phyloP scores from a whole-genome alignment of 1,140 invertebrate genomes.

The Drosophila pallidifrons region DNA sequence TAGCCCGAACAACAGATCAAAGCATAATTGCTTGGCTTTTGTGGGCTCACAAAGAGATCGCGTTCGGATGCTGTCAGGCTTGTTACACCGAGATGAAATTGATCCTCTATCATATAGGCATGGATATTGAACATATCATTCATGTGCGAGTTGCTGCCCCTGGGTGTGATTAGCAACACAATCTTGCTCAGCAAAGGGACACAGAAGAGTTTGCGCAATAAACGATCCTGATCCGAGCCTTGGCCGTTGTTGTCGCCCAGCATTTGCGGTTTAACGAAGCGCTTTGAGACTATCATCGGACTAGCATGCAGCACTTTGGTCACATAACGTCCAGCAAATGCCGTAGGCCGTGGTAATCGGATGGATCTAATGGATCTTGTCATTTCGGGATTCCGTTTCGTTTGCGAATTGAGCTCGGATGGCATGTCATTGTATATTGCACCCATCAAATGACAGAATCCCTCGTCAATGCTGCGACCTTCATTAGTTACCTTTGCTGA shows the following conservation, averaged over 20 bases:
- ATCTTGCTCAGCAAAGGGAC: not conserved
- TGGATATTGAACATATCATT: conserved; percentile 1
- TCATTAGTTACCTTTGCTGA: no score
- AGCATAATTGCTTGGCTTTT: not conserved
- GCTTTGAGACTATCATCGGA: conserved; percentile 17
- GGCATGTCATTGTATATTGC: not conserved
- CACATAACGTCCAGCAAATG: conserved; percentile 20
- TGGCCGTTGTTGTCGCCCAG: no score
- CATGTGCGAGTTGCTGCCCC: not conserved
- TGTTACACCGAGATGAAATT: conserved; percentile 25
- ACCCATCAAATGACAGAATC: no score
- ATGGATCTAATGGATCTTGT: not conserved
- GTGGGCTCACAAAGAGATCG: not conserved
- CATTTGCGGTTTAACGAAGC: conserved; percentile 18
- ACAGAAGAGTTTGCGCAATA: conserved; percentile 13
- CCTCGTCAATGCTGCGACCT: no score
- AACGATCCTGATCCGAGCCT: not conserved
- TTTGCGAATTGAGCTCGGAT: not conserved
- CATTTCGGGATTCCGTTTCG: not conserved
- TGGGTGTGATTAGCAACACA: conserved; percentile 23
- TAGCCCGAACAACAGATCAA: not conserved
- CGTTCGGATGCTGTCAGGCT: conserved; percentile 6
- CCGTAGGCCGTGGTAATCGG: not conserved
- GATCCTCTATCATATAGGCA: not conserved
- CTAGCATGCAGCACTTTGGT: not conserved